Base-by-base conservation (phyloP, 1,140 invertebrate species). In the Homalodisca vitripennis region DNA sequence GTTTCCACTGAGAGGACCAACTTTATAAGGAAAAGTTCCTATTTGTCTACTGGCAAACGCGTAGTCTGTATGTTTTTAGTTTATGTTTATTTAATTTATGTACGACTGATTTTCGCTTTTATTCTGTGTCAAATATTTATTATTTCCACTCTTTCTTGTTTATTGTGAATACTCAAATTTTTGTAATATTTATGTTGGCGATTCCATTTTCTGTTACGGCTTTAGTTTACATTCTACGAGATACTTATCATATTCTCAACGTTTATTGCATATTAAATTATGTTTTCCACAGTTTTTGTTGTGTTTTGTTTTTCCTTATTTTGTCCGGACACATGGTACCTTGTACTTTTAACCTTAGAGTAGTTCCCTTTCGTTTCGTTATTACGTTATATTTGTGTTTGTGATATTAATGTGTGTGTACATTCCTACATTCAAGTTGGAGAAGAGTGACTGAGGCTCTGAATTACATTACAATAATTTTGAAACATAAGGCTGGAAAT, bases 201-300 rank as follows among this genome's bases (percentile, higher is more conserved):
- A 27, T 66, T 27, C 63, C 13, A 64, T 17, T 64, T 46, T 46
- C 41, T 41, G 32, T 46, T 46, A 24, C 1, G 24, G 6, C 24
- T 66, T 66, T 66, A 46, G 12, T 46, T 46, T 66, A 46, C 32
- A 47, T 66, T 46, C 10, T 3, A 66, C 32, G 17, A 46, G 20
- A 66, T 66, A 46, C 22, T 47, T 66, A 64, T 32, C 22, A 34
- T 64, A 46, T 27, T 66, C 47, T 46, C 10, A 29, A 46, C 32
- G 22, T 66, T 63, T 66, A 66, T 66, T 47, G 27, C 63, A 66
- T 66, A 66, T 66, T 66, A 66, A 66, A 66, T 66, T 66, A 66
- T 66, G 63, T 66, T 66, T 66, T 66, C 63, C 63, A 66, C 63
- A 66, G 3, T 27, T 46, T 66, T 46, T 46, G 41, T 66, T 66